Evolutionary conservation across 2,797 vertebrate species (phyloP).

Genomic region (Gallinago stenura): DNA sequence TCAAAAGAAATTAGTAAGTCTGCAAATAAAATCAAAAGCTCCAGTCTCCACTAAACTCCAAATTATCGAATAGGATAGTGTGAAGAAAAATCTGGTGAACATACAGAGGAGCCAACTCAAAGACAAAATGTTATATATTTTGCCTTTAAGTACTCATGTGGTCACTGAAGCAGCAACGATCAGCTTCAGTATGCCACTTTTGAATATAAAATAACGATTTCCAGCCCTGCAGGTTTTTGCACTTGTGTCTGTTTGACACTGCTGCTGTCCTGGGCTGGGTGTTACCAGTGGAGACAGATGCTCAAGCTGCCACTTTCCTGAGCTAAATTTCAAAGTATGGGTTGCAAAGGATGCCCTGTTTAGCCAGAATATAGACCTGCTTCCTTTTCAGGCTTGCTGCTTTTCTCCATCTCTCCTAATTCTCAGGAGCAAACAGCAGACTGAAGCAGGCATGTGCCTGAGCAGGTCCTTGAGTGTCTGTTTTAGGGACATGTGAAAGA

Average conservation of each 20-base stretch:
- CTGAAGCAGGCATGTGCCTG: background rate
- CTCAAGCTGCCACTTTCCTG: background rate
- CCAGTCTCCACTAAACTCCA: background rate
- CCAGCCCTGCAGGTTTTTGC: background rate
- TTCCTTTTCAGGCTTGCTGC: background rate
- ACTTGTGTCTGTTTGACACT: background rate
- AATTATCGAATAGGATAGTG: background rate
- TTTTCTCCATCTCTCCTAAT: background rate
- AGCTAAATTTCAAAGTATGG: background rate
- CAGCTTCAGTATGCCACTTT: background rate
- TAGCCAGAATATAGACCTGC: background rate
- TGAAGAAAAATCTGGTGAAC: background rate
- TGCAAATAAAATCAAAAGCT: background rate
- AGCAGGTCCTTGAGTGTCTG: background rate
- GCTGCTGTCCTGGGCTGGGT: background rate
- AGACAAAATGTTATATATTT: background rate
- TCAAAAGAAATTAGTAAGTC: background rate
- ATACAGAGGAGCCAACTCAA: background rate
- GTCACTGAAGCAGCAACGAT: background rate
- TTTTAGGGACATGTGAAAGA: background rate
- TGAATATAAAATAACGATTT: background rate
- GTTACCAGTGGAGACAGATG: background rate
- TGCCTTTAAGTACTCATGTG: background rate
- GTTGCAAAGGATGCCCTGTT: background rate
- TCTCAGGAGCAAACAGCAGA: background rate